Evolutionary conservation across 1,140 invertebrate species (phyloP).

Genomic region (Aphis craccivora): DNA sequence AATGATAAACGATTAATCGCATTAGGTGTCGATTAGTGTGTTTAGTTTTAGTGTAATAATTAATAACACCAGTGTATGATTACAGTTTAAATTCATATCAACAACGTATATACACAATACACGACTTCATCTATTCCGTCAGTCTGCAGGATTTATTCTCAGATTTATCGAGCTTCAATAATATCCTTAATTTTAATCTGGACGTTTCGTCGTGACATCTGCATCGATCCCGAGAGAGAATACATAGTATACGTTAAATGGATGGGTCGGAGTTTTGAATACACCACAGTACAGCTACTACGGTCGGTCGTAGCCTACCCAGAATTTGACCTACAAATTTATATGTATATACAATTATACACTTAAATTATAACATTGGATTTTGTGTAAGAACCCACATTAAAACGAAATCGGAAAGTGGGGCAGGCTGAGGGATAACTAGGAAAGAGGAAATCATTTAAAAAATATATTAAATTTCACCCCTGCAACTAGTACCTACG

Average conservation of each 20-base stretch:
- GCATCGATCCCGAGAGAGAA: not conserved
- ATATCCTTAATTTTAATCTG: conserved; percentile 18
- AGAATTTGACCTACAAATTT: not conserved
- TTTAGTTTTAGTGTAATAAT: not conserved
- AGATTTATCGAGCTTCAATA: not conserved
- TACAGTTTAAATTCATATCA: not conserved
- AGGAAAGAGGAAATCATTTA: not conserved
- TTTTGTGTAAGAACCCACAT: not conserved
- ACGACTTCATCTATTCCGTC: not conserved
- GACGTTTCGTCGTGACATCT: not conserved
- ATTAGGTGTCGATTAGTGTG: not conserved
- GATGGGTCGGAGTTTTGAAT: not conserved
- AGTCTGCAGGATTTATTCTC: not conserved
- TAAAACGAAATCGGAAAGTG: not conserved
- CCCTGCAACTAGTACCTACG: not conserved
- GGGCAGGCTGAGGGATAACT: not conserved
- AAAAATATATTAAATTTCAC: not conserved
- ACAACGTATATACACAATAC: not conserved
- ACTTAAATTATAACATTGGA: not conserved
- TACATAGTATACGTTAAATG: not conserved
- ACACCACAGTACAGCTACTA: not conserved
- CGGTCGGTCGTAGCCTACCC: not conserved
- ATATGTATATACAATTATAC: not conserved
- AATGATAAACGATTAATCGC: not conserved
- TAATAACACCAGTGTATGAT: not conserved